Base-by-base conservation (phyloP, 2,113 vertebrate genomes). In the Cyanocitta stelleri region DNA sequence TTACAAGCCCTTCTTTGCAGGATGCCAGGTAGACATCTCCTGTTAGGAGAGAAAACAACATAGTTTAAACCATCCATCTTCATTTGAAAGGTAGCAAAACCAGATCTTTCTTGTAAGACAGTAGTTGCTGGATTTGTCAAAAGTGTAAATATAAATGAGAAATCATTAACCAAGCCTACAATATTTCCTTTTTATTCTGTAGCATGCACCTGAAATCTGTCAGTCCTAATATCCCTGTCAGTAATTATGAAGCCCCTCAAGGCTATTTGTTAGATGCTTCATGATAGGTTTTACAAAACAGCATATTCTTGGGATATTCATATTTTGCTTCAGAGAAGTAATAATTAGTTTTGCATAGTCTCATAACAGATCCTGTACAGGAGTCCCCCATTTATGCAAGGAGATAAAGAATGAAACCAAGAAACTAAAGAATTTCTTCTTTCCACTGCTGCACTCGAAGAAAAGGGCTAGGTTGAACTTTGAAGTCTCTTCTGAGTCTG, bases 281-380 rank as follows among this genome's bases (percentile, higher is more conserved):
- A 81, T 73, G 52, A 74, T 83, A 75, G 1, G 0, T 68, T 90
- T 95, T 89, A 54, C 56, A 82, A 39, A 79, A 93, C 41, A 85
- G 32, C 51, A 86, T 46, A 66, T 96, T 96, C 64, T 43, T 73
- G 17, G 44, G 23, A 71, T 86, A 94, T 81, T 91, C 15, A 43
- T 85, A n/a, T 71, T 87, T 97, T 95, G 7, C 33, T 91, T 91
- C 62, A 85, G 73, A 90, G 94, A 95, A 64, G 51, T 74, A 95
- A 73, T 89, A 67, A 94, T 82, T 84, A 90, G 35, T 72, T 93
- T 93, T 90, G 43, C 35, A 84, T 48, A 63, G 63, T 79, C 48
- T 92, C 46, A 61, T 73, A 90, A 63, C 16, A 85, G n/a, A 78
- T 64, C 20, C 9, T 41, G 16, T 63, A 87, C 9, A 56, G 6